Evolutionary conservation across 2,113 vertebrate species (phyloP).

Genomic region (Dunckerocampus dactyliophorus): DNA sequence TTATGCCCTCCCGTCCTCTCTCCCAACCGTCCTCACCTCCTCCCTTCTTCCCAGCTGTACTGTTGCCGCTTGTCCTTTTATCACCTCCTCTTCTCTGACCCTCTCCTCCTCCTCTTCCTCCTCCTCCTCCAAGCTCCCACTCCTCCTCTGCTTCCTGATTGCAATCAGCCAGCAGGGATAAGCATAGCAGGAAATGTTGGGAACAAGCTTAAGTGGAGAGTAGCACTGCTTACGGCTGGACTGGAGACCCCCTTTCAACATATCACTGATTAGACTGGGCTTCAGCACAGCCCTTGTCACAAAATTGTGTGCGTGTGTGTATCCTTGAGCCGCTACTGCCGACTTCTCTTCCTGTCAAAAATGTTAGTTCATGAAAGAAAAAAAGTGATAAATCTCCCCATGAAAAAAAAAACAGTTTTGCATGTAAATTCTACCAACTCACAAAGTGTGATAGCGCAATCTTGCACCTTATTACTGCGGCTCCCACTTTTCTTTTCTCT

Average conservation of each 20-base stretch:
- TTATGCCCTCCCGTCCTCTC: not conserved
- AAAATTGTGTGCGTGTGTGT: not conserved
- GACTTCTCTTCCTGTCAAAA: conserved; percentile 1
- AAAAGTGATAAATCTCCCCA: not conserved
- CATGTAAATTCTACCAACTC: conserved; percentile 6
- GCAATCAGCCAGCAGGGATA: conserved; percentile 47
- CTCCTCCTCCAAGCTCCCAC: conserved; percentile 3
- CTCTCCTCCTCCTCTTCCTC: conserved; percentile 9
- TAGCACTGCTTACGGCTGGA: conserved; percentile 46
- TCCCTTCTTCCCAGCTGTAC: not conserved
- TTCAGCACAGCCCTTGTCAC: conserved; percentile 4
- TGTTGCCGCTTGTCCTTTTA: not conserved
- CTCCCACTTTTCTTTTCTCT: not conserved
- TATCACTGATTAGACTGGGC: conserved; percentile 48
- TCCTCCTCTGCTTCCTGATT: conserved; percentile 48
- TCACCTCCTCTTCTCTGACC: not conserved
- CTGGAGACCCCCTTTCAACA: conserved; percentile 53
- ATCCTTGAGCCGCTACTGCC: conserved; percentile 3
- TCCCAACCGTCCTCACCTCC: not conserved
- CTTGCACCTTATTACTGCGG: not conserved
- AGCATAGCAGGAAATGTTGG: conserved; percentile 44
- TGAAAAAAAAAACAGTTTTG: not conserved
- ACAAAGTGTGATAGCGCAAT: not conserved
- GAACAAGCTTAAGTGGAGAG: conserved; percentile 43
- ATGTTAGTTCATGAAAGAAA: not conserved